Base-by-base conservation (phyloP, 2,888 invertebrate species). In the Timandra comae region DNA sequence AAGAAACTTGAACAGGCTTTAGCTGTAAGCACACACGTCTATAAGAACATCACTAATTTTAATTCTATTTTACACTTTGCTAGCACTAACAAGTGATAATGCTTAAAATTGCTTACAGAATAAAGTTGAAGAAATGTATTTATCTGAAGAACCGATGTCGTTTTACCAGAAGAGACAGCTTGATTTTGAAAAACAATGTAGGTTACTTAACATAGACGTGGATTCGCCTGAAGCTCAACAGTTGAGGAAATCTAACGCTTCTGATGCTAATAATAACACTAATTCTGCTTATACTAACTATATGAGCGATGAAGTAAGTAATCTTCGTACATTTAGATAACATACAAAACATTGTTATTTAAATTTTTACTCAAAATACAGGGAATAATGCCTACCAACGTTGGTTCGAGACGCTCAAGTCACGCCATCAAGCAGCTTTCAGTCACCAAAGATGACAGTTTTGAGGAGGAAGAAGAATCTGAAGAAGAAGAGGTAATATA, bases 1-100 rank as follows among this genome's bases (percentile, higher is more conserved):
- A 93, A 91, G 69, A 91, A 91, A 78, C 69, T 94, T 49, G 90
- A 91, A 63, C 91, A 91, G 55, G 88, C 90, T 28, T 63, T 91
- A 63, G 81, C 88, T 80, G 90, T 89, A 71, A 72, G 10, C 9
- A n/a, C n/a, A n/a, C n/a, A n/a, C n/a, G n/a, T n/a, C n/a, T n/a
- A n/a, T n/a, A n/a, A n/a, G n/a, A n/a, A n/a, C n/a, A n/a, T n/a
- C n/a, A n/a, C n/a, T n/a, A n/a, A n/a, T n/a, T n/a, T n/a, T n/a
- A n/a, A n/a, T n/a, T n/a, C n/a, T n/a, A n/a, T n/a, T n/a, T n/a
- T n/a, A n/a, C n/a, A n/a, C n/a, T n/a, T n/a, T n/a, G n/a, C n/a
- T n/a, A n/a, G 35, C 41, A 41, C 33, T 4, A 36, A 31, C 13
- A 32, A 37, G 36, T 44, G 33, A 38, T 47, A 41, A 50, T 41